Conservation (phyloP, 1,140 invertebrate species). For the Conus betulinus region DNA sequence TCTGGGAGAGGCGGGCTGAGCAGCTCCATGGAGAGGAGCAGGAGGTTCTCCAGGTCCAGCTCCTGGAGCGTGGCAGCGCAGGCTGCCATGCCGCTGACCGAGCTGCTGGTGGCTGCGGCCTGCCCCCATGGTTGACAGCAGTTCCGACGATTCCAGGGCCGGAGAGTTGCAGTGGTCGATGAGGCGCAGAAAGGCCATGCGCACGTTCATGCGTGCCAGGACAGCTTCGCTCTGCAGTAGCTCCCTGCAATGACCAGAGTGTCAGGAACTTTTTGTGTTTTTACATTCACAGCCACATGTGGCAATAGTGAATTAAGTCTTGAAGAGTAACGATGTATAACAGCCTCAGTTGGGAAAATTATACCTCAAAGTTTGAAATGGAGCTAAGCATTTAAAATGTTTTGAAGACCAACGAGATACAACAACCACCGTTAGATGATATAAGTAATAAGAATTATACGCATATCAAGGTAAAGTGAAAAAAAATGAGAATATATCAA, state of each 20-base stretch:
- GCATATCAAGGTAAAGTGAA: no score
- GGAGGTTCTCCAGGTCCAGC: slow-evolving; percentile 75
- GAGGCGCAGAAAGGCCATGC: slow-evolving; percentile 70
- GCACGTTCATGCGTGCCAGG: slow-evolving; percentile 70
- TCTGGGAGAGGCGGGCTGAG: slow-evolving; percentile 65
- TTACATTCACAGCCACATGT: no score
- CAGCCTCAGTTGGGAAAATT: no score
- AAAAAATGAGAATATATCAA: no score
- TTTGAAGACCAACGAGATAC: no score
- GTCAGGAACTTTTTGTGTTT: no score
- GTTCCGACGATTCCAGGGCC: slow-evolving; percentile 62
- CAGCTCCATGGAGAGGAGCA: slow-evolving; percentile 72
- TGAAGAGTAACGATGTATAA: no score
- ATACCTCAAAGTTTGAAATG: no score
- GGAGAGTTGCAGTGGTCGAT: slow-evolving; percentile 75
- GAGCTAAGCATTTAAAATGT: no score
- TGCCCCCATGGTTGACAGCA: slow-evolving; percentile 62
- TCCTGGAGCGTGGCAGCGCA: slow-evolving; percentile 70
- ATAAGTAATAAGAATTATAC: no score
- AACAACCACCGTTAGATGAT: no score
- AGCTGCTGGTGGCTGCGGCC: slow-evolving; percentile 31
- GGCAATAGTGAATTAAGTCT: no score
- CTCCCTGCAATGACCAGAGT: slow-evolving; percentile 56
- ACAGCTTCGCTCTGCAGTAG: slow-evolving; percentile 67
- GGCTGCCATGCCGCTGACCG: slow-evolving; percentile 62